Conservation (phyloP, 2,888 invertebrate genomes). For the Geophilus truncorum region DNA sequence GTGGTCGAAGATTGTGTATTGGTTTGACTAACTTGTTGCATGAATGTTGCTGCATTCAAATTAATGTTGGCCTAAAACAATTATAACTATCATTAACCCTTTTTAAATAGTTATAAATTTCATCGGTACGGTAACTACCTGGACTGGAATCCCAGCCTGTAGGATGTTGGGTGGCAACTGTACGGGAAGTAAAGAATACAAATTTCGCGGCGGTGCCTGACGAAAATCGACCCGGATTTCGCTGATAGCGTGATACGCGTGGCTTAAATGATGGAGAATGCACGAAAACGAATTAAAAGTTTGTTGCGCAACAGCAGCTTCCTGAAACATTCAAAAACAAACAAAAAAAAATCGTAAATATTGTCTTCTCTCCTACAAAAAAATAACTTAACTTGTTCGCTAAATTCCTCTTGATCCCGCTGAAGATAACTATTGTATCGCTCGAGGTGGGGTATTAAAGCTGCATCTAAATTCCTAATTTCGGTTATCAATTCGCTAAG, state of each 20-base stretch:
- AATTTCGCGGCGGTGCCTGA: constrained; percentile 62
- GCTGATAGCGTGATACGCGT: constrained; percentile 82
- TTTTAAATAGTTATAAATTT: background rate
- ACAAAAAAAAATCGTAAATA: background rate
- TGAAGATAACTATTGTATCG: background rate
- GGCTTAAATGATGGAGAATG: constrained; percentile 76
- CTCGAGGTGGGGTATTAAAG: background rate
- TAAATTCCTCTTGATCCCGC: background rate
- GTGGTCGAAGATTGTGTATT: too few relatives aligned
- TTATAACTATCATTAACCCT: background rate
- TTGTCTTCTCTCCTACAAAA: too few relatives aligned
- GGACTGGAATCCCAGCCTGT: constrained; percentile 62
- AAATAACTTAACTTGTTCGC: background rate
- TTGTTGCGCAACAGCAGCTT: constrained; percentile 55
- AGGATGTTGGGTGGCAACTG: constrained; percentile 64
- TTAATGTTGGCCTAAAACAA: constrained; percentile 43
- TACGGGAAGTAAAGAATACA: constrained; percentile 63
- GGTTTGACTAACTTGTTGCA: constrained; percentile 36
- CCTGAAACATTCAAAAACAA: background rate
- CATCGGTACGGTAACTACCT: constrained; percentile 49
- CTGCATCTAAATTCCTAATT: background rate
- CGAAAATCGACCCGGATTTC: constrained; percentile 72
- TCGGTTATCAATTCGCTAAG: background rate
- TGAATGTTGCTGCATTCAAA: constrained; percentile 39
- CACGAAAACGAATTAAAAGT: constrained; percentile 70